Conservation (phyloP, 2,797 vertebrate species). For the Hozukius guyotensis region DNA sequence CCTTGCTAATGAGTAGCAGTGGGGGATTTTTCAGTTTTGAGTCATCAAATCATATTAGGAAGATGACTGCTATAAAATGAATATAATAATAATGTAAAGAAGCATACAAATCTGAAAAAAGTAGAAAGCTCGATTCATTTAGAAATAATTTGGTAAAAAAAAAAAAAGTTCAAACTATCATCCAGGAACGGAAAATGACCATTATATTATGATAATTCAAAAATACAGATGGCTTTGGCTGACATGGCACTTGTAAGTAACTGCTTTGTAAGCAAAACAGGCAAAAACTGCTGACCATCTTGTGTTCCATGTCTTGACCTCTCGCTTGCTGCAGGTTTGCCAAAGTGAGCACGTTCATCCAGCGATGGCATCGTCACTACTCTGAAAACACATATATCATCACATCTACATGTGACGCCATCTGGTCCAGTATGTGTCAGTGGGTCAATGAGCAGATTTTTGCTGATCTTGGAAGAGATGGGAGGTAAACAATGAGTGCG, state of each 20-base stretch:
- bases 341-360: background rate
- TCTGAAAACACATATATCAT: background rate
- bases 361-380: background rate
- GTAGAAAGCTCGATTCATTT: background rate
- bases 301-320: background rate
- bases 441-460: constrained; percentile 32
- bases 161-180: background rate
- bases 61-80: background rate
- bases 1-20: background rate
- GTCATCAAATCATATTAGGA: background rate
- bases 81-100: background rate
- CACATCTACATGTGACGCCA: background rate
- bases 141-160: background rate
- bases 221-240: background rate
- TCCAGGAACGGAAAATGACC: background rate
- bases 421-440: constrained; percentile 16
- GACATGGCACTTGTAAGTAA: background rate
- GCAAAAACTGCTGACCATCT: background rate
- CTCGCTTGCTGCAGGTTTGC: background rate
- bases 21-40: background rate
- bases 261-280: background rate
- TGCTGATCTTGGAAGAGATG: constrained; percentile 48
- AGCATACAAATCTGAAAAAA: background rate
- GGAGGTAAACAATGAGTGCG: constrained; percentile 54
- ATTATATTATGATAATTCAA: background rate